phyloP scores from a whole-genome alignment of 2,888 invertebrate genomes.

The Zonitis immaculata region DNA sequence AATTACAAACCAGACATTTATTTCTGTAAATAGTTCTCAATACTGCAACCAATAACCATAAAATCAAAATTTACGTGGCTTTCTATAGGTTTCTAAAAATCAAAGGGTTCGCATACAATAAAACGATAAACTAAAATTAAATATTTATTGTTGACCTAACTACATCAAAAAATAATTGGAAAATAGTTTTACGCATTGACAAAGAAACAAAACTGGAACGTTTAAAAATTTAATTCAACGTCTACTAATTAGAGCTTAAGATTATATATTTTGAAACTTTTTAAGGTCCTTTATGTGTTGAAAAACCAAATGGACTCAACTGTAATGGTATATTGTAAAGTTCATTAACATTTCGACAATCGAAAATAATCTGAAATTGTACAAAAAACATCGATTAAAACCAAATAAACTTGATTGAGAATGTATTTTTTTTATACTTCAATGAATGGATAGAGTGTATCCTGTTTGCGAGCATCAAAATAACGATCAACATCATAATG shows the following conservation, averaged over 20 bases:
- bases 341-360: constrained; percentile 56
- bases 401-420: not conserved
- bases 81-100: too few relatives aligned
- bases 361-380: constrained; percentile 68
- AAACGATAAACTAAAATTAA: not conserved
- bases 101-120: too few relatives aligned
- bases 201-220: not conserved
- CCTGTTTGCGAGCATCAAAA: constrained; percentile 56
- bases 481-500: constrained; percentile 70
- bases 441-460: constrained; percentile 70
- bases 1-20: too few relatives aligned
- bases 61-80: too few relatives aligned
- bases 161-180: not conserved
- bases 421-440: constrained; percentile 53
- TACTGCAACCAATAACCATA: too few relatives aligned
- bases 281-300: constrained; percentile 69
- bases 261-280: constrained; percentile 17
- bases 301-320: constrained; percentile 70
- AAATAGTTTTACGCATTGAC: not conserved
- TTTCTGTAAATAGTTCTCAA: too few relatives aligned
- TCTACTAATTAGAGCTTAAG: constrained; percentile 16
- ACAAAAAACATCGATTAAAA: constrained; percentile 13
- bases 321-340: constrained; percentile 75
- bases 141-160: not conserved
- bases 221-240: not conserved